These are phyloP conservation scores for Thunnus thynnus DNA, from an alignment of 2,113 vertebrate genomes.

Conservation along the genomic window DNA sequence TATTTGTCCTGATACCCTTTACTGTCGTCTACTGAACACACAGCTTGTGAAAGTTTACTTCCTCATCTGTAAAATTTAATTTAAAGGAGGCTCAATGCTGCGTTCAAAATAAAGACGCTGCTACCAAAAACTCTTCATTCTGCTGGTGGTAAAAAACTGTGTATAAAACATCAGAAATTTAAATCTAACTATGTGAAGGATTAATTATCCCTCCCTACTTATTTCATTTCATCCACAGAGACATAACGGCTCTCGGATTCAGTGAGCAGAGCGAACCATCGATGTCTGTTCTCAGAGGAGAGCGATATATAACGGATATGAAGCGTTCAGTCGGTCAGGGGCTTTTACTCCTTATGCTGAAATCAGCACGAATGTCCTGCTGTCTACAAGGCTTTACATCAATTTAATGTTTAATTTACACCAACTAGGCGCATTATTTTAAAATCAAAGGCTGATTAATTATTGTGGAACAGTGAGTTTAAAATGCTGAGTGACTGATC, in stretches of 20 bases:
- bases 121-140: not conserved
- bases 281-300: not conserved
- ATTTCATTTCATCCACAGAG: not conserved
- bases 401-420: not conserved
- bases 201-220: not conserved
- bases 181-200: no score
- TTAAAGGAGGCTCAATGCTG: not conserved
- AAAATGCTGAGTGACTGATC: not conserved
- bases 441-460: not conserved
- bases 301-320: not conserved
- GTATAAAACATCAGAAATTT: no score
- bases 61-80: slow-evolving; percentile 19
- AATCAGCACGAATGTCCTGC: not conserved
- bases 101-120: no score
- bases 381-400: no score
- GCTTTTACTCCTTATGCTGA: not conserved
- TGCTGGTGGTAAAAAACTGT: no score
- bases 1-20: not conserved
- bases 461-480: not conserved
- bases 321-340: slow-evolving; percentile 13
- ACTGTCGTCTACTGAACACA: not conserved
- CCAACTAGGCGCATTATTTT: not conserved
- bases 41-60: no score
- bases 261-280: not conserved
- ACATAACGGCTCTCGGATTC: slow-evolving; percentile 4